Conservation (phyloP, 2,113 vertebrate genomes). For the Hyla sarda region DNA sequence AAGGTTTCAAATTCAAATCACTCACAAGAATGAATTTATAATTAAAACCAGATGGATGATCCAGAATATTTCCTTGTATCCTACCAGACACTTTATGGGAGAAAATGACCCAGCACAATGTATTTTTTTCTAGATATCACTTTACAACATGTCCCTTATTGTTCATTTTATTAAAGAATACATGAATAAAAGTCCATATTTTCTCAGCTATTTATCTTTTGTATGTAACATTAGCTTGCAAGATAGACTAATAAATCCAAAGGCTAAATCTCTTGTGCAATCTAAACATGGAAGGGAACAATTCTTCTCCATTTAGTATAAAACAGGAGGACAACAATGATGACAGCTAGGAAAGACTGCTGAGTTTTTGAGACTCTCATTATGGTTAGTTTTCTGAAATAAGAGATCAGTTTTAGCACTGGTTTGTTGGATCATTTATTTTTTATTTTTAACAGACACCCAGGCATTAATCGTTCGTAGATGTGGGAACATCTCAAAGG, state of each 20-base stretch:
- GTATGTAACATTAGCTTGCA: slow-evolving; percentile 47
- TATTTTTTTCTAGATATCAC: slow-evolving; percentile 23
- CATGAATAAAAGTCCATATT: slow-evolving; percentile 41
- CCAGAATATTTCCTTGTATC: background rate
- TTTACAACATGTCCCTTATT: slow-evolving; percentile 31
- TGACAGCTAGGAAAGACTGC: slow-evolving; percentile 10
- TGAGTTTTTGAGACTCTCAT: background rate
- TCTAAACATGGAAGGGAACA: slow-evolving; percentile 18
- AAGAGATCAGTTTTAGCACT: background rate
- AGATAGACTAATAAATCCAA: slow-evolving; percentile 41
- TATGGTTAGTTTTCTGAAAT: background rate
- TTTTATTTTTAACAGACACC: background rate
- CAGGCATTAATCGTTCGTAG: background rate
- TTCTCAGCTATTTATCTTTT: slow-evolving; percentile 48
- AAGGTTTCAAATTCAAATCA: slow-evolving; percentile 91
- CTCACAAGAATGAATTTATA: slow-evolving; percentile 35
- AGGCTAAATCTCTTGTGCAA: slow-evolving; percentile 32
- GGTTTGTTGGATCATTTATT: background rate
- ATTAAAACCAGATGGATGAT: slow-evolving; percentile 31
- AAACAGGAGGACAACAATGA: slow-evolving; percentile 26
- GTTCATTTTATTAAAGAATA: slow-evolving; percentile 43
- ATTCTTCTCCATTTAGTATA: slow-evolving; percentile 28
- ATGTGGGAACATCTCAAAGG: background rate
- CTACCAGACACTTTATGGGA: slow-evolving; percentile 9
- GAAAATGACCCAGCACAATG: background rate